These are phyloP conservation scores for Ochropleura leucogaster DNA, from an alignment of 2,888 invertebrate species.

Conservation along the genomic window DNA sequence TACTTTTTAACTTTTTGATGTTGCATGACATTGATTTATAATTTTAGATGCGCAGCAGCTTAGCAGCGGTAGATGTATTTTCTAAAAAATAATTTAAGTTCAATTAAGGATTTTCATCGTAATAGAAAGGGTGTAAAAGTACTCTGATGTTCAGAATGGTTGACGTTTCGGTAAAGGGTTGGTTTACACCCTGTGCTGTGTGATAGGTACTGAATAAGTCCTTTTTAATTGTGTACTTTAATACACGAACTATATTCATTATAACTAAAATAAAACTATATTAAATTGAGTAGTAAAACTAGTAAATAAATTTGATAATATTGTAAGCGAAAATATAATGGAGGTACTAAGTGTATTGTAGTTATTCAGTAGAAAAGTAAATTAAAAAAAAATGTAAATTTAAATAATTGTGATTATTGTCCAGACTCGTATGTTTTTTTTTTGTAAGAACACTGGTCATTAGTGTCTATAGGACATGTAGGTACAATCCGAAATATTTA, in stretches of 20 bases:
- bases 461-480: background rate
- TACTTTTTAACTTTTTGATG: background rate
- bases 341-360: slow-evolving; percentile 27
- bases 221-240: too few species aligned
- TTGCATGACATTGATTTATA: slow-evolving; percentile 5
- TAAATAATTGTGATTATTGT: slow-evolving; percentile 11
- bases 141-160: too few species aligned
- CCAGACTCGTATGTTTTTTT: background rate
- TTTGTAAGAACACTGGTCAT: slow-evolving; percentile 1
- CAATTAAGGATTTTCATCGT: slow-evolving; percentile 1
- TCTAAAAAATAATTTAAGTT: background rate
- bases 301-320: slow-evolving; percentile 22
- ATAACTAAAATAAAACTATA: too few species aligned
- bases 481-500: slow-evolving; percentile 6
- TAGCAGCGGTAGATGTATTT: slow-evolving; percentile 11
- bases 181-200: background rate
- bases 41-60: background rate
- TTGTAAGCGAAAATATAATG: slow-evolving; percentile 34
- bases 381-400: slow-evolving; percentile 3
- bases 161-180: too few species aligned
- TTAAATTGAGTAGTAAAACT: slow-evolving; percentile 26
- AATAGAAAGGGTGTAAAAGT: background rate
- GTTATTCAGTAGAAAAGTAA: slow-evolving; percentile 5
- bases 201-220: background rate
- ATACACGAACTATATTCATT: too few species aligned